Conservation (phyloP, 2,113 vertebrate species). For the Lampris incognitus region DNA sequence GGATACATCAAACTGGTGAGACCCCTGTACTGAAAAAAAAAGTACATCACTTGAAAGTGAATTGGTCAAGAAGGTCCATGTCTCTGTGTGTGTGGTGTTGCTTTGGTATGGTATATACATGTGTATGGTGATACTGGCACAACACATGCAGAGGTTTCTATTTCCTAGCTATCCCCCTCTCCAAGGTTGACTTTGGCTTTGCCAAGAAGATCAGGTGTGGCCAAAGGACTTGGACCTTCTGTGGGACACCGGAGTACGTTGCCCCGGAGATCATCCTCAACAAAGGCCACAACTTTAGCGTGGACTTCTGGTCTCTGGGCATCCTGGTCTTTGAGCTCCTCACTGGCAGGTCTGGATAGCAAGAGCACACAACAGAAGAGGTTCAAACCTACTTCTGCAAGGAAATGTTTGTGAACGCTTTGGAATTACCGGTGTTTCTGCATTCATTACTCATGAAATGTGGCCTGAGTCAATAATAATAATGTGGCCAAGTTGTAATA, state of each 20-base stretch:
- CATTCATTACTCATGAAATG: no score
- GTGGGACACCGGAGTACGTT: constrained; percentile 95
- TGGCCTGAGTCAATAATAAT: no score
- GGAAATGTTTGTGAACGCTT: no score
- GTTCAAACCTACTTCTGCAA: no score
- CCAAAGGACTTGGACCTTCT: constrained; percentile 96
- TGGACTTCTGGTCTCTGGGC: constrained; percentile 95
- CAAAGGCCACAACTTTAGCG: constrained; percentile 93
- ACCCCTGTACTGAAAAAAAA: neutral
- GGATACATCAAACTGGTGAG: constrained; percentile 93
- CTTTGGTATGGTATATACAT: neutral
- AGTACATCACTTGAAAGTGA: no score
- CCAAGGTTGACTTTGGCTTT: constrained; percentile 95
- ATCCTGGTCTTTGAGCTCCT: constrained; percentile 95
- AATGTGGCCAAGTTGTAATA: no score
- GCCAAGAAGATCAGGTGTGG: constrained; percentile 92
- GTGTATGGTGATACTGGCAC: neutral
- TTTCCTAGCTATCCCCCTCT: neutral
- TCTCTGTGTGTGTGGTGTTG: no score
- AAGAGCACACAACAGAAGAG: neutral
- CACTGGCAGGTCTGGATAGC: constrained; percentile 87
- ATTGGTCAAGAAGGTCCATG: no score
- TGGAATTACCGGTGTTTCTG: no score
- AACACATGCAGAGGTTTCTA: no score
- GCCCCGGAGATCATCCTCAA: constrained; percentile 96